These are phyloP conservation scores for Ephialtes manifestator DNA, from an alignment of 2,888 invertebrate genomes.

Conservation along the genomic window DNA sequence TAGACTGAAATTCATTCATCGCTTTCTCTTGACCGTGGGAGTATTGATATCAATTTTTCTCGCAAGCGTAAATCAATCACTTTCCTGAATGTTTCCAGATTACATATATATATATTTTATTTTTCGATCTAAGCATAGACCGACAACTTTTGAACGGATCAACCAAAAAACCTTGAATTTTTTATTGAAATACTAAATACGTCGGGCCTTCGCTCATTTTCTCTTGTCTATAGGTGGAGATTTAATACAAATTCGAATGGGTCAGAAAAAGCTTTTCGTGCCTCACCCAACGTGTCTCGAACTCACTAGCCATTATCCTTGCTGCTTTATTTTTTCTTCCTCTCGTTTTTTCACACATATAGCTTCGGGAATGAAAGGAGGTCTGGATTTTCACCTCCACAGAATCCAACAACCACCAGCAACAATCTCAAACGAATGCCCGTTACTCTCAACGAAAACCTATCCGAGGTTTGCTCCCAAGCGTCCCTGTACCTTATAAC, in stretches of 20 bases:
- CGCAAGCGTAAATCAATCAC: no score
- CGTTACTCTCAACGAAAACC: constrained; percentile 57
- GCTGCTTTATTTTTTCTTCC: constrained; percentile 4
- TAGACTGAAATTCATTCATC: no score
- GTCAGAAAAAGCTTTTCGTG: constrained; percentile 60
- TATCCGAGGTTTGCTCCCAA: constrained; percentile 50
- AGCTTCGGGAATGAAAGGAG: constrained; percentile 8
- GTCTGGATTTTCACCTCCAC: background rate
- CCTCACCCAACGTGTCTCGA: constrained; percentile 51
- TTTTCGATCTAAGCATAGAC: no score
- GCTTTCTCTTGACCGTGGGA: no score
- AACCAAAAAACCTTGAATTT: no score
- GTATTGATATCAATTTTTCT: no score
- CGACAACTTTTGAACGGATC: no score
- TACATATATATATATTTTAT: no score
- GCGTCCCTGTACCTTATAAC: constrained; percentile 11
- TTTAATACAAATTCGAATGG: constrained; percentile 36
- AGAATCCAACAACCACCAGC: background rate
- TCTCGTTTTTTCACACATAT: constrained; percentile 6
- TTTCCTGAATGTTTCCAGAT: no score
- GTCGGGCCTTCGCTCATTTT: background rate
- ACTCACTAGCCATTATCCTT: constrained; percentile 15
- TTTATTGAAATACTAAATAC: no score
- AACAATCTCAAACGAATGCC: constrained; percentile 40
- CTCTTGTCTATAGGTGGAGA: background rate